Evolutionary conservation across 2,888 invertebrate species (phyloP).

Genomic region (Pomacea canaliculata): DNA sequence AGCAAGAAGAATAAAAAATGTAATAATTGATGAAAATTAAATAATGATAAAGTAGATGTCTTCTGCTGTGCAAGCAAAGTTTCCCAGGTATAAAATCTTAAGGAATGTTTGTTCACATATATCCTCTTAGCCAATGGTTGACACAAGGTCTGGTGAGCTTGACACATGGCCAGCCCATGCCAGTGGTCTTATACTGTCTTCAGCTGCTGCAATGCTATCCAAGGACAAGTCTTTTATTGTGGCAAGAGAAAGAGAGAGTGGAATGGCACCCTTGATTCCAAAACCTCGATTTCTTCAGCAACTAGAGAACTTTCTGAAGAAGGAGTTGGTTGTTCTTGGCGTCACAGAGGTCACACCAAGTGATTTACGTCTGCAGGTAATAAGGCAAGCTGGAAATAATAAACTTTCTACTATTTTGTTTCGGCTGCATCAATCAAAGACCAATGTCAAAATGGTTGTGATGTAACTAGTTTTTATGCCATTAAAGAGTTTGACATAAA

Average conservation of each 20-base stretch:
- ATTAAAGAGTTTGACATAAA: no score
- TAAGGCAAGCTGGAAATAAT: background rate
- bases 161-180: conserved; percentile 70
- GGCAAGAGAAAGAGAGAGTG: conserved; percentile 61
- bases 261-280: conserved; percentile 63
- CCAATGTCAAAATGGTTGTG: no score
- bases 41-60: no score
- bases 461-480: no score
- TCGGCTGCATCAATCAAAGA: no score
- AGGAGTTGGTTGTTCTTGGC: conserved; percentile 64
- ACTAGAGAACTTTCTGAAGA: conserved; percentile 66
- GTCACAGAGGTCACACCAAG: conserved; percentile 63
- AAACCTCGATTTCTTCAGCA: conserved; percentile 69
- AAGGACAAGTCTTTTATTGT: conserved; percentile 64
- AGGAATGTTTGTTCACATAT: no score
- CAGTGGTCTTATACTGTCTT: conserved; percentile 58
- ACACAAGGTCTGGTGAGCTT: conserved; percentile 63
- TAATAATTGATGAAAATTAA: no score
- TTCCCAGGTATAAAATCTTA: no score
- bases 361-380: conserved; percentile 66
- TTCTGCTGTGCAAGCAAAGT: no score
- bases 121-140: conserved; percentile 59
- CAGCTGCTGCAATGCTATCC: conserved; percentile 58
- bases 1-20: no score
- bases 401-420: no score